These are phyloP conservation scores for Eupithecia abbreviata DNA, from an alignment of 2,888 invertebrate genomes.

Conservation along the genomic window DNA sequence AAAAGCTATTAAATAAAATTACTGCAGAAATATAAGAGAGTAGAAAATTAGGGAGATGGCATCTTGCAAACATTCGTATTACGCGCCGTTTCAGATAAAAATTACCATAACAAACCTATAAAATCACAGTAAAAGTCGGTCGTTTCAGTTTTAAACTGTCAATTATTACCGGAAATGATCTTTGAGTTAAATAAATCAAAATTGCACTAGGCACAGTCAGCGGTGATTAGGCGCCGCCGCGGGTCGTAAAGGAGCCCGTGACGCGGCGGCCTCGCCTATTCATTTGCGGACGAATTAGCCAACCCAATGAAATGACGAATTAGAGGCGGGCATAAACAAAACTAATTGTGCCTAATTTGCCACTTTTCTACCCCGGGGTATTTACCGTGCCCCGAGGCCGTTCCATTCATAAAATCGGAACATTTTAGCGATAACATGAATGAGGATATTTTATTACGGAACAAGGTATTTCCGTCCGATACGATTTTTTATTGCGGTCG, in stretches of 20 bases:
- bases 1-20: conserved; percentile 6
- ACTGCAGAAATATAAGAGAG: neutral
- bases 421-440: conserved; percentile 40
- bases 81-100: conserved; percentile 11
- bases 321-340: conserved; percentile 55
- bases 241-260: conserved; percentile 61
- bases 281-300: conserved; percentile 51
- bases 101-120: conserved; percentile 12
- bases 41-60: neutral
- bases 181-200: conserved; percentile 78
- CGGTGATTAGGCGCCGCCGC: conserved; percentile 59
- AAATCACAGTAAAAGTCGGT: conserved; percentile 26
- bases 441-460: conserved; percentile 42
- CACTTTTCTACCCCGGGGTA: conserved; percentile 40
- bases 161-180: conserved; percentile 78
- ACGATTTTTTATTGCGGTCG: conserved; percentile 36
- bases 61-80: conserved; percentile 6
- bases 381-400: conserved; percentile 32
- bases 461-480: conserved; percentile 44
- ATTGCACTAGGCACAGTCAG: conserved; percentile 67
- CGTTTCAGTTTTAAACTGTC: conserved; percentile 54
- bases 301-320: conserved; percentile 52
- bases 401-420: conserved; percentile 45
- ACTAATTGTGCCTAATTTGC: conserved; percentile 63
- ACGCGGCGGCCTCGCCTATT: conserved; percentile 56